Evolutionary conservation across 1,140 invertebrate genomes (phyloP), one percentile per base, ranked within the genome.

Genomic region (Mactra quadrangularis): DNA sequence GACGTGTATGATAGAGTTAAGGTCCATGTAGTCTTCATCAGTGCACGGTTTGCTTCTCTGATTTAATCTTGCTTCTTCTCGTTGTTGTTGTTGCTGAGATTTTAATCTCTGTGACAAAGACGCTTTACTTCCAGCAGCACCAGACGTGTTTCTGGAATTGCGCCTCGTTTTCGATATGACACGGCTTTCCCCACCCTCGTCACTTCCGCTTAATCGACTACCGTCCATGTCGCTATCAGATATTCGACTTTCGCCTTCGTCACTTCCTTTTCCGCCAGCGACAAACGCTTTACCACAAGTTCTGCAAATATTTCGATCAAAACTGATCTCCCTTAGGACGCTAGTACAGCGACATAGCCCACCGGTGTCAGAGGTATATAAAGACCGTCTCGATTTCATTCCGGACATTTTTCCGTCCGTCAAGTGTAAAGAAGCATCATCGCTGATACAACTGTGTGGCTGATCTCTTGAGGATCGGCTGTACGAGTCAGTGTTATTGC

Each of bases 341-440:
- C 38, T 62, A 1, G 60, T 27, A 75, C 79, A 82, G 27, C 71
- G 38, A 55, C 79, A 82, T 22, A 82, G 64, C 13, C 70, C 53
- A 0, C 29, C 1, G 27, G 29, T 74, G 0, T 27, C 59, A 25
- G 59, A 82, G 1, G 45, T 2, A 38, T 31, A 15, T 9, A 27
- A 25, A 2, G 71, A 75, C n/a, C 15, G 38, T 41, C 22, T 41
- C 11, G 31, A 53, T 55, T 11, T n/a, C 19, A 47, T 53, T 31
- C 50, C 45, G 1, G 4, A 31, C 19, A 52, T 50, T 50, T 57
- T 41, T n/a, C n/a, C n/a, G 29, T 68, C 41, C 3, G 55, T 62
- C 17, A 62, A 50, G 3, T 38, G 31, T 17, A 57, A 15, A 11
- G 64, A 59, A 3, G 64, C 35, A 57, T 59, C 77, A 45, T 70